Percentiles rank a stretch among this genome's conserved stretches.
Conservation (phyloP, 1,140 invertebrate species). For the Drosophila trapezifrons region DNA sequence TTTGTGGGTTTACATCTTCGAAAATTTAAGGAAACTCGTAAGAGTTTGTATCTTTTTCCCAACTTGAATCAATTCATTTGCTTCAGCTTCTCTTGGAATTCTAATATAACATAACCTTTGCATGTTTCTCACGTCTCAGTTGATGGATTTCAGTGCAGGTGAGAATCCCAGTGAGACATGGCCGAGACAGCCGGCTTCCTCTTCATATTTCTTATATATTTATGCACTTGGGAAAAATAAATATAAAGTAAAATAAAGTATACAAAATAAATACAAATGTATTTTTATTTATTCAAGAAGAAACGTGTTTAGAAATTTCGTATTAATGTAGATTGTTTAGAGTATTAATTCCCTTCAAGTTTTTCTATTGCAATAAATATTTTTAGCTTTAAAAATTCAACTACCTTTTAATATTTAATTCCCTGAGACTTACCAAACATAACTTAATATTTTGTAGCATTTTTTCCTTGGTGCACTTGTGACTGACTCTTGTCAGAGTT, state of each 20-base stretch:
- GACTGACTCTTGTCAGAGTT: slow-evolving; percentile 51
- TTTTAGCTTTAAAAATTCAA: no score
- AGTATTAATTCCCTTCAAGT: no score
- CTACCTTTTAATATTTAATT: neutral
- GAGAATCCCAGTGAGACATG: slow-evolving; percentile 37
- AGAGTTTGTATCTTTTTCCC: neutral
- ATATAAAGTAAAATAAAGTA: neutral
- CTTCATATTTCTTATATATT: slow-evolving; percentile 5
- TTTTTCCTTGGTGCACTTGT: neutral
- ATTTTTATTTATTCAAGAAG: no score
- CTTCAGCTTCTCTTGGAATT: neutral
- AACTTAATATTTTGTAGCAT: neutral
- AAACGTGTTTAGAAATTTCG: neutral
- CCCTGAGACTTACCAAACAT: neutral
- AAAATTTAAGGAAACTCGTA: neutral
- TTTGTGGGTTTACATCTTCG: neutral
- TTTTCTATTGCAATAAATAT: no score
- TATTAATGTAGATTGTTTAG: neutral
- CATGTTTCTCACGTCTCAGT: slow-evolving; percentile 52
- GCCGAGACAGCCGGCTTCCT: slow-evolving; percentile 7
- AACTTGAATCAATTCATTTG: neutral
- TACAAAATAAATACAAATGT: neutral
- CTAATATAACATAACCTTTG: slow-evolving; percentile 16
- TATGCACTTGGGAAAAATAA: neutral
- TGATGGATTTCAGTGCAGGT: slow-evolving; percentile 54